These are phyloP conservation scores for Tetranychus truncatus DNA, from an alignment of 2,888 invertebrate species.

Conservation along the genomic window DNA sequence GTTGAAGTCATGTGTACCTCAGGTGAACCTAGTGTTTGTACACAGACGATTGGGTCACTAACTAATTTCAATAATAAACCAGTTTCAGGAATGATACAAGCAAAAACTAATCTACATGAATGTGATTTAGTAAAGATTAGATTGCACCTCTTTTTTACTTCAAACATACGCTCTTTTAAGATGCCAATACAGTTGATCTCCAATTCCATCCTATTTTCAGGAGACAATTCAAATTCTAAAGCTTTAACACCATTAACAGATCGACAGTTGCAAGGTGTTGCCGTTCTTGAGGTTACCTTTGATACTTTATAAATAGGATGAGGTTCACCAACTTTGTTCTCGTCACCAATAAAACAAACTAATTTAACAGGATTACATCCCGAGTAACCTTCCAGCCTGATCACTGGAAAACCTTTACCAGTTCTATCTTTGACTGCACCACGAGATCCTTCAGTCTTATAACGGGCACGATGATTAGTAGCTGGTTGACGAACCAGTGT, in stretches of 20 bases:
- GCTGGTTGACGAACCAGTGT: slow-evolving; percentile 14
- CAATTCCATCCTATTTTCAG: slow-evolving; percentile 31
- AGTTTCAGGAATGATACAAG: slow-evolving; percentile 55
- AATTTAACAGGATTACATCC: slow-evolving; percentile 52
- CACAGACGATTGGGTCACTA: slow-evolving; percentile 76
- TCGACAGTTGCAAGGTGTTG: slow-evolving; percentile 30
- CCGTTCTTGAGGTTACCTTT: slow-evolving; percentile 35
- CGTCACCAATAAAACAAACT: slow-evolving; percentile 82
- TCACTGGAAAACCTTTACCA: slow-evolving; percentile 75
- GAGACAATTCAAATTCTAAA: slow-evolving; percentile 33
- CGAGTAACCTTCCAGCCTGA: slow-evolving; percentile 64
- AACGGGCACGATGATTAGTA: slow-evolving; percentile 36
- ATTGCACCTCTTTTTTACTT: slow-evolving; percentile 64
- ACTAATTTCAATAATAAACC: slow-evolving; percentile 37
- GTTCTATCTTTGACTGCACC: slow-evolving; percentile 86
- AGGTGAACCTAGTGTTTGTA: slow-evolving; percentile 74
- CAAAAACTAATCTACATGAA: slow-evolving; percentile 79
- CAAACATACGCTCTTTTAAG: slow-evolving; percentile 78
- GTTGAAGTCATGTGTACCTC: slow-evolving; percentile 72
- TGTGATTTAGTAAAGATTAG: slow-evolving; percentile 36
- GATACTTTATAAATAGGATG: slow-evolving; percentile 37
- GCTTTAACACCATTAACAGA: slow-evolving; percentile 33
- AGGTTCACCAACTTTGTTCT: slow-evolving; percentile 56
- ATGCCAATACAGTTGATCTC: slow-evolving; percentile 76
- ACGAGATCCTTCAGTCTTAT: slow-evolving; percentile 84